phyloP scores from a whole-genome alignment of 2,888 invertebrate species.

The Ennomos quercinarius region DNA sequence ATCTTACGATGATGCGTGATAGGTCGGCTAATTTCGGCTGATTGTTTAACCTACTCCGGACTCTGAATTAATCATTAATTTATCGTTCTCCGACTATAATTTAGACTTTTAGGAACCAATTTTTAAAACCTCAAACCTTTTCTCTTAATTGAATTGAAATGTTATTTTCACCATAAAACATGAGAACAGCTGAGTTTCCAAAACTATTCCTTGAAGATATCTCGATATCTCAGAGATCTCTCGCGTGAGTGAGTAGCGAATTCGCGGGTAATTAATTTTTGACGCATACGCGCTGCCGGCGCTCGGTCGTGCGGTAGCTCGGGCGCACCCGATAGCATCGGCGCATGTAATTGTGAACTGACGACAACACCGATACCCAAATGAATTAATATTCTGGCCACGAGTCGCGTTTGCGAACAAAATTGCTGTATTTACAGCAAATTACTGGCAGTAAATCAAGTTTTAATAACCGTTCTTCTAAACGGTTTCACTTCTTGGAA shows the following conservation, averaged over 20 bases:
- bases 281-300: constrained; percentile 57
- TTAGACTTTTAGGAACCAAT: too few species aligned
- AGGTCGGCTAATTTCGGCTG: constrained; percentile 60
- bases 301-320: constrained; percentile 47
- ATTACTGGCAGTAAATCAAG: constrained; percentile 48
- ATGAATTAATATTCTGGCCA: constrained; percentile 63
- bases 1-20: constrained; percentile 51
- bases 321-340: constrained; percentile 62
- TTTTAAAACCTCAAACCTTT: too few species aligned
- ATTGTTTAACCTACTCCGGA: constrained; percentile 51
- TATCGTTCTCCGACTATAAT: not conserved
- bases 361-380: constrained; percentile 49
- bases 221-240: constrained; percentile 36
- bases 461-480: constrained; percentile 38
- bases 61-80: constrained; percentile 12
- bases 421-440: constrained; percentile 53
- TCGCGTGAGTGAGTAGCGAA: constrained; percentile 62
- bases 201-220: constrained; percentile 25
- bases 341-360: constrained; percentile 63
- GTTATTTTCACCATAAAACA: not conserved
- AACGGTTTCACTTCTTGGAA: constrained; percentile 36
- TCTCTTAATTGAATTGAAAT: too few species aligned
- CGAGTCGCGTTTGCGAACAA: constrained; percentile 46
- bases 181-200: constrained; percentile 3
- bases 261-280: constrained; percentile 76